These are phyloP conservation scores for Calameuta filiformis DNA, from an alignment of 2,888 invertebrate species.

Conservation along the genomic window DNA sequence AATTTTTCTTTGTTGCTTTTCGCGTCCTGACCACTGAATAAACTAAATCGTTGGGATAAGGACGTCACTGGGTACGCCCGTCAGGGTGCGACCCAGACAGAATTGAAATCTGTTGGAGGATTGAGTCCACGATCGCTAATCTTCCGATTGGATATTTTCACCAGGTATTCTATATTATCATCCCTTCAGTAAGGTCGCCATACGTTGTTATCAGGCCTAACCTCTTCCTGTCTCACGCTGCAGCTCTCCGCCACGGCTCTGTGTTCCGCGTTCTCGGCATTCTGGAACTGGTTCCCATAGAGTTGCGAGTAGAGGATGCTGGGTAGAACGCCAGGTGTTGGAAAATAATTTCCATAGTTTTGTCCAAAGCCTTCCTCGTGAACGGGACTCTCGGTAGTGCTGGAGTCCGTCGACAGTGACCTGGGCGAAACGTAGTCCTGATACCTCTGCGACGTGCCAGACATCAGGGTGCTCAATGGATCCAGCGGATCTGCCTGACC, in stretches of 20 bases:
- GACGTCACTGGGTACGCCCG: not conserved
- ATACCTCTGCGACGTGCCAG: conserved; percentile 57
- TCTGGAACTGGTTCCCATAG: conserved; percentile 71
- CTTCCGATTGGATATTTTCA: not conserved
- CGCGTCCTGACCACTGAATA: conserved; percentile 19
- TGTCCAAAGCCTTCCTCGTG: conserved; percentile 76
- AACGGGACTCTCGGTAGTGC: conserved; percentile 85
- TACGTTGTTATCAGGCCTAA: conserved; percentile 62
- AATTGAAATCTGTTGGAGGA: not conserved
- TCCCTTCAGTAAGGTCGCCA: conserved; percentile 62
- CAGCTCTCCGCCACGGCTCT: conserved; percentile 59
- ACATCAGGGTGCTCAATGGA: conserved; percentile 57
- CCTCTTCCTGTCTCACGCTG: conserved; percentile 59
- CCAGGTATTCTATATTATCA: not conserved
- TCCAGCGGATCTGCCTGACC: conserved; percentile 58
- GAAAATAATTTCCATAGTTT: conserved; percentile 74
- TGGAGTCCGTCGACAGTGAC: conserved; percentile 84
- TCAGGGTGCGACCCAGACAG: not conserved
- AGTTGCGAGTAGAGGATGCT: conserved; percentile 86
- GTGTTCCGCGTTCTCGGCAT: conserved; percentile 59
- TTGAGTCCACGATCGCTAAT: not conserved
- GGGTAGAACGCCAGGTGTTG: conserved; percentile 78
- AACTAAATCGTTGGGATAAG: not conserved
- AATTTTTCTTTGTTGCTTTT: not conserved
- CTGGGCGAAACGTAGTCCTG: conserved; percentile 70